Evolutionary conservation across 1,140 invertebrate genomes (phyloP).

Genomic region (Listronotus oregonensis): DNA sequence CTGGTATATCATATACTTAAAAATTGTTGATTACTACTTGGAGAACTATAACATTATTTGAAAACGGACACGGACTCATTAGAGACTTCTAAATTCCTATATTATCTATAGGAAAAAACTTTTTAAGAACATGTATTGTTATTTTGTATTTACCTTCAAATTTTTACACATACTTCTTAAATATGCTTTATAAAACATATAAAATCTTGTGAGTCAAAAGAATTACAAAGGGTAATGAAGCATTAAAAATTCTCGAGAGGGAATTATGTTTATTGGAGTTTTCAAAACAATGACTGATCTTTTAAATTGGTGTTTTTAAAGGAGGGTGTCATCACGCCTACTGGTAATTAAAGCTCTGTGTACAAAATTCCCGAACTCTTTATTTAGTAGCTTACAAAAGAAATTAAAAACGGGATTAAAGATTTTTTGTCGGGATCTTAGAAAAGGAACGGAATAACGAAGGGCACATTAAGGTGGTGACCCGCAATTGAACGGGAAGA

Average conservation of each 20-base stretch:
- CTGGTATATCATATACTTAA: too few species aligned
- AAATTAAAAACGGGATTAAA: constrained; percentile 41
- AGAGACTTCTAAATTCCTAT: too few species aligned
- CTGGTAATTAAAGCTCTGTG: constrained; percentile 36
- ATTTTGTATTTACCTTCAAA: too few species aligned
- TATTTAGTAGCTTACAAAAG: constrained; percentile 37
- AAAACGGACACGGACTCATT: too few species aligned
- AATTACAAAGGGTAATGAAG: constrained; percentile 23
- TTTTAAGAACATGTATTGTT: too few species aligned
- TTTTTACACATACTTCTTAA: too few species aligned
- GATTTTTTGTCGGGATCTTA: constrained; percentile 34
- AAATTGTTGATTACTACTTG: too few species aligned
- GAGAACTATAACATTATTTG: too few species aligned
- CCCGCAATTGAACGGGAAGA: constrained; percentile 30
- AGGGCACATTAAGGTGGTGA: constrained; percentile 28
- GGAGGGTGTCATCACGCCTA: constrained; percentile 32
- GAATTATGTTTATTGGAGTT: constrained; percentile 26
- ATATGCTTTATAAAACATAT: too few species aligned
- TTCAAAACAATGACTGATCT: constrained; percentile 28
- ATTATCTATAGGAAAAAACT: too few species aligned
- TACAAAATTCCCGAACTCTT: constrained; percentile 37
- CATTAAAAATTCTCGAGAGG: constrained; percentile 29
- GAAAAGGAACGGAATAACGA: constrained; percentile 13
- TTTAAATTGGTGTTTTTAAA: constrained; percentile 31
- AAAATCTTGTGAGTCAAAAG: neutral